Evolutionary conservation across 2,797 vertebrate genomes (phyloP).

Genomic region (Loris lydekkerianus): DNA sequence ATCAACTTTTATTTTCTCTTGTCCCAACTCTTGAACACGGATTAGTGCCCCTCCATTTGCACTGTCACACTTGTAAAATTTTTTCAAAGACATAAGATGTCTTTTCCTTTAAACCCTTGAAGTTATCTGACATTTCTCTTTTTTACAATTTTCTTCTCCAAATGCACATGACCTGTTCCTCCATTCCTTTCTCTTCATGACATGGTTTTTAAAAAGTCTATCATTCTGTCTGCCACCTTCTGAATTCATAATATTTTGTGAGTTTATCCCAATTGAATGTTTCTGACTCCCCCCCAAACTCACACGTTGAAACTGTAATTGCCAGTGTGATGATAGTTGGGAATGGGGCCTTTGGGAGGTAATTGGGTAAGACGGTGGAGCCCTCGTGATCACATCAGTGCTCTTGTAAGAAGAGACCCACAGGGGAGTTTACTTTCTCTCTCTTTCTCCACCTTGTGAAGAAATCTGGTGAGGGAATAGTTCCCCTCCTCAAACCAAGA

Average conservation of each 20-base stretch:
- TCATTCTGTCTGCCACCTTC: neutral
- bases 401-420: neutral
- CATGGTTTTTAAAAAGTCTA: neutral
- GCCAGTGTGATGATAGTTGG: neutral
- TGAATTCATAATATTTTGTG: neutral
- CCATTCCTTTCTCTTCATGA: neutral
- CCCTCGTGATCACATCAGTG: neutral
- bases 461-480: neutral
- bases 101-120: neutral
- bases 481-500: neutral
- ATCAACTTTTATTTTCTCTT: neutral
- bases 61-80: neutral
- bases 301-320: neutral
- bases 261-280: neutral
- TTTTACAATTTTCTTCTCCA: neutral
- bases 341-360: neutral
- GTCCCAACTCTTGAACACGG: neutral
- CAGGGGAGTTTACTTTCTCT: neutral
- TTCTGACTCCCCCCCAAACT: neutral
- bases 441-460: neutral
- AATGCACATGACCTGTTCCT: neutral
- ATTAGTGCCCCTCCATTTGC: neutral
- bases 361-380: no score
- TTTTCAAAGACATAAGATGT: neutral
- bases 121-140: neutral